Evolutionary conservation across 2,797 vertebrate genomes (phyloP).

Genomic region (Typhlichthys eigenmanni): DNA sequence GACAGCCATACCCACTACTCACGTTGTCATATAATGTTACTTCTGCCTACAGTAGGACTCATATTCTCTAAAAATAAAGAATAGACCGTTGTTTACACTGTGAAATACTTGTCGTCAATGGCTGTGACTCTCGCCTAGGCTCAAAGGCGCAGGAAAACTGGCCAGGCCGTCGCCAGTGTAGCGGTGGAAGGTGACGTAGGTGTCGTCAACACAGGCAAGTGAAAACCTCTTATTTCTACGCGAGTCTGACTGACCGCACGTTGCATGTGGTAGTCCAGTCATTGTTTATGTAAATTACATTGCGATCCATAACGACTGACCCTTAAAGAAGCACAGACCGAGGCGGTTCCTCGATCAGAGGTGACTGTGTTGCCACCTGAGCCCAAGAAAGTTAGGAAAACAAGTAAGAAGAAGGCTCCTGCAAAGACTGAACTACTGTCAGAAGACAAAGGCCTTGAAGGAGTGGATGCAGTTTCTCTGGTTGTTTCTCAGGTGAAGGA

Average conservation of each 20-base stretch:
- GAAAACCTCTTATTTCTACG: too few relatives aligned
- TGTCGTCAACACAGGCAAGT: slow-evolving; percentile 29
- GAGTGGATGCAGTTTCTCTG: slow-evolving; percentile 29
- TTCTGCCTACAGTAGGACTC: too few relatives aligned
- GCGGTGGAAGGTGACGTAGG: slow-evolving; percentile 11
- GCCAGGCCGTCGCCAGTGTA: slow-evolving; percentile 10
- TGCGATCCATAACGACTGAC: not conserved
- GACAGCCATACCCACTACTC: not conserved
- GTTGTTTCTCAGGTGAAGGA: slow-evolving; percentile 37
- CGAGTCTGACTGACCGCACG: too few relatives aligned
- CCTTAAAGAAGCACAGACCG: slow-evolving; percentile 25
- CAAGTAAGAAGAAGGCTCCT: not conserved
- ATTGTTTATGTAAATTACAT: too few relatives aligned
- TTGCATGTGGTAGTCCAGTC: too few relatives aligned
- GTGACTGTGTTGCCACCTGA: not conserved
- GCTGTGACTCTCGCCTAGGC: slow-evolving; percentile 28
- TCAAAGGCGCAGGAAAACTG: slow-evolving; percentile 14
- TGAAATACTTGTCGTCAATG: not conserved
- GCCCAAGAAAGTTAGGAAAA: not conserved
- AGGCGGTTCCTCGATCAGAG: slow-evolving; percentile 4
- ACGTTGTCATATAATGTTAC: not conserved
- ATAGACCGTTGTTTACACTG: too few relatives aligned
- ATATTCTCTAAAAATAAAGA: too few relatives aligned
- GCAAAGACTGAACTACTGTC: slow-evolving; percentile 5
- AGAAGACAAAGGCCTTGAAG: too few relatives aligned